These are phyloP conservation scores for Agrotis segetum DNA, from an alignment of 2,888 invertebrate species.

Conservation along the genomic window DNA sequence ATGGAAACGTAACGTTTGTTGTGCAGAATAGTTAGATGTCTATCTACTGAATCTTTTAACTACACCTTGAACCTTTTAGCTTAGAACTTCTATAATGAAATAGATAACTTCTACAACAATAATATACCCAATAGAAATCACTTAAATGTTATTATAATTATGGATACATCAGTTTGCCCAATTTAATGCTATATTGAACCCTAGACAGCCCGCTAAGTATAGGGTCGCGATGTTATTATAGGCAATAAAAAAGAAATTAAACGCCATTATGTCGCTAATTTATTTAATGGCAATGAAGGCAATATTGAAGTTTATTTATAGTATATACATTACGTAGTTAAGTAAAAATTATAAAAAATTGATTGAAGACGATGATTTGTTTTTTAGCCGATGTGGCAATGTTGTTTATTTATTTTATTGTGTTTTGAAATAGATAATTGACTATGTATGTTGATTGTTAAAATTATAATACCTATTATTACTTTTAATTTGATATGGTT, in stretches of 20 bases:
- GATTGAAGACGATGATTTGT: slow-evolving; percentile 31
- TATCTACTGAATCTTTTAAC: no score
- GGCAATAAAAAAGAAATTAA: slow-evolving; percentile 74
- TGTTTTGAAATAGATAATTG: no score
- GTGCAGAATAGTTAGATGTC: no score
- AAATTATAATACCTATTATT: no score
- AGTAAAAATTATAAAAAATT: slow-evolving; percentile 27
- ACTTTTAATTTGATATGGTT: no score
- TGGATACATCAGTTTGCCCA: slow-evolving; percentile 25
- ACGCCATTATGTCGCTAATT: slow-evolving; percentile 68
- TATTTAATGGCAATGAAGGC: slow-evolving; percentile 64
- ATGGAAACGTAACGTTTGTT: no score
- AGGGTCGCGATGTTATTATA: slow-evolving; percentile 68
- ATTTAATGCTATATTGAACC: slow-evolving; percentile 46
- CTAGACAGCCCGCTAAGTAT: slow-evolving; percentile 52
- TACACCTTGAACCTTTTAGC: background rate
- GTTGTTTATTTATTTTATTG: background rate
- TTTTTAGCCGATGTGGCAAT: slow-evolving; percentile 30
- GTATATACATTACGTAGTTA: no score
- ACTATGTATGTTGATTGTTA: no score
- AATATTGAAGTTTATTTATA: slow-evolving; percentile 58
- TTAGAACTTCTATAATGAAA: background rate
- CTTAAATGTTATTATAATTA: slow-evolving; percentile 17
- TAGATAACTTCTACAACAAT: background rate
- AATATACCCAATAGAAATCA: slow-evolving; percentile 7